A percentile compares a stretch with the other conserved stretches of the same genome.
These are phyloP conservation scores for Hirtodrosophila duncani DNA, from an alignment of 2,888 invertebrate genomes.

Conservation along the genomic window DNA sequence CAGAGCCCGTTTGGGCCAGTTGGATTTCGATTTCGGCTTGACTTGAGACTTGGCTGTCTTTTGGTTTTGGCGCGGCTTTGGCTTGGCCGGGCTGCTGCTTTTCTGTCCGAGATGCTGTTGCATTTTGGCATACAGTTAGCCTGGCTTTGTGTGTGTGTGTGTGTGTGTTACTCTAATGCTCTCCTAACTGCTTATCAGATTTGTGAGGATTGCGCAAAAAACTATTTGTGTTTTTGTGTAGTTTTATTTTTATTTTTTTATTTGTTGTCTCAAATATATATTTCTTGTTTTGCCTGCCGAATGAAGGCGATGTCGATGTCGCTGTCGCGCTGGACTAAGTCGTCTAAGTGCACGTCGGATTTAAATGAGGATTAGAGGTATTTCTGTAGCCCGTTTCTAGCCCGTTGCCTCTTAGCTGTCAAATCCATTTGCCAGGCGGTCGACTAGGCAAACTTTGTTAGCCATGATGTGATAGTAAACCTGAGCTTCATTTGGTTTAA, in stretches of 20 bases:
- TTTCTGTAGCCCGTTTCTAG: too few relatives aligned
- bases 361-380: too few relatives aligned
- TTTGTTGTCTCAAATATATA: constrained; percentile 15
- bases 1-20: constrained; percentile 52
- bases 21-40: constrained; percentile 37
- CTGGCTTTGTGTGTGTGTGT: constrained; percentile 32
- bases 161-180: constrained; percentile 50
- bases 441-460: too few relatives aligned
- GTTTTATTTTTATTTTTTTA: neutral
- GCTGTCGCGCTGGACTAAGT: too few relatives aligned
- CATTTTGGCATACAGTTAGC: constrained; percentile 12
- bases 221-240: constrained; percentile 52
- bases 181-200: constrained; percentile 67
- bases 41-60: constrained; percentile 46
- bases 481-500: too few relatives aligned
- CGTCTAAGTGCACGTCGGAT: too few relatives aligned
- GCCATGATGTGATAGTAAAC: too few relatives aligned
- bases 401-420: too few relatives aligned
- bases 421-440: too few relatives aligned
- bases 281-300: constrained; percentile 2
- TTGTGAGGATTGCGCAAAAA: constrained; percentile 64
- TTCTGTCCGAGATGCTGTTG: constrained; percentile 26
- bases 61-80: constrained; percentile 36
- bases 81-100: too few relatives aligned
- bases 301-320: constrained; percentile 10